Base-by-base conservation (phyloP, 35 echinoderm and acorn worm species). In the Stichopus chloronotus region DNA sequence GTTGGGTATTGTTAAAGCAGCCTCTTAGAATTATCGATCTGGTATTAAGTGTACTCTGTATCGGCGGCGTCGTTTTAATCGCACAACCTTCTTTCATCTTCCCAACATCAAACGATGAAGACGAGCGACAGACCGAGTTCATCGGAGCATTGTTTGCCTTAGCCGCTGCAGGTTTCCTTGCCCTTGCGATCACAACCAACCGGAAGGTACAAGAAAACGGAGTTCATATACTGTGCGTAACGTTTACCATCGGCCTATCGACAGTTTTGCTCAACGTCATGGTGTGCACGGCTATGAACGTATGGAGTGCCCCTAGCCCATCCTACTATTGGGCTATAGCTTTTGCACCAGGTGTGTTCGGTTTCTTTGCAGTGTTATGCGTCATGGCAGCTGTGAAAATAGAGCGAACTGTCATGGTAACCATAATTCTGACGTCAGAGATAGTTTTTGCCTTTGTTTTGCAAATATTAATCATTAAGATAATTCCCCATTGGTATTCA, bases 71-170 rank as follows among this genome's bases (percentile, higher is more conserved):
- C 20, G 52, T 56, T 30, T 56, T 91, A 53, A 91, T 91, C 6
- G 88, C 88, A 10, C 63, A 65, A 21, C 88, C 88, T 14, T 57
- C 88, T 9, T 91, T 91, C 72, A 91, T 91, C 72, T 91, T 91
- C 54, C 7, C 9, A 16, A 19, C 24, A 65, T 12, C 14, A 16
- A 7, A 13, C 1, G 6, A 65, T 8, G 87, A 88, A 23, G 52
- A 85, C 68, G n/a, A 56, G 7, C 21, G 30, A 43, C 30, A 43
- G 30, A 23, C 20, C 24, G 87, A 88, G 54, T 88, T 58, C 7
- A 88, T 68, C 19, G 87, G 87, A 9, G 58, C 61, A 9, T 30
- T 88, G n/a, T 91, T 22, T 5, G 88, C 88, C 13, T 9, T 91
- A 30, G 25, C 14, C 53, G 52, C 25, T 43, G 88, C 88, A 20